A percentile compares a stretch with the other conserved stretches of the same genome.
phyloP scores from a whole-genome alignment of 2,888 invertebrate genomes.

The Clunio marinus region DNA sequence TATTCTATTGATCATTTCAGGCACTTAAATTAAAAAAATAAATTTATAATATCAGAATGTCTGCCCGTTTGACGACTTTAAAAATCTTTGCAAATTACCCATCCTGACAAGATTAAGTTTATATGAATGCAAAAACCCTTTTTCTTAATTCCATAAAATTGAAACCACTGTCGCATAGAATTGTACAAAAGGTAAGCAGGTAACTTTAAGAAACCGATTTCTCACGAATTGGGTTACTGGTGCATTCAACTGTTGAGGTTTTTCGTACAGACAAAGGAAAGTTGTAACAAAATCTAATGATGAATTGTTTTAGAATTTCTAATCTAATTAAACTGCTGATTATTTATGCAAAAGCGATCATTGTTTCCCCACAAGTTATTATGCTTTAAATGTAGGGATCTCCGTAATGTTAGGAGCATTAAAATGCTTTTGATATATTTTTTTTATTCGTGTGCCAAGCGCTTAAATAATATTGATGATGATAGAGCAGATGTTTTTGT shows the following conservation, averaged over 20 bases:
- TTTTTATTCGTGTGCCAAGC: not conserved
- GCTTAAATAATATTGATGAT: slow-evolving; percentile 30
- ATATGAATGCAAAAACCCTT: slow-evolving; percentile 21
- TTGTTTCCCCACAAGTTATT: no score
- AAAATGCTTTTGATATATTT: slow-evolving; percentile 9
- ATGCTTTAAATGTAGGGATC: no score
- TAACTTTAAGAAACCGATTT: not conserved
- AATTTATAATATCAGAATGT: no score
- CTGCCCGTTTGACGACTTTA: no score
- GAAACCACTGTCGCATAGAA: not conserved
- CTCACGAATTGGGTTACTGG: slow-evolving; percentile 12
- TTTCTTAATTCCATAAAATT: slow-evolving; percentile 31
- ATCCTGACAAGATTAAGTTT: slow-evolving; percentile 22
- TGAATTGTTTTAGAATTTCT: no score
- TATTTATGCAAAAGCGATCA: no score
- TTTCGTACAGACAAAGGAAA: not conserved
- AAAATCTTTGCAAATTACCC: no score
- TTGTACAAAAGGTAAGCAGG: not conserved
- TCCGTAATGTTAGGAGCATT: slow-evolving; percentile 2
- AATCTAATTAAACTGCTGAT: no score
- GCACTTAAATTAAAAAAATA: no score
- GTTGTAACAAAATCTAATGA: no score
- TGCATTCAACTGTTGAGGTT: slow-evolving; percentile 29
- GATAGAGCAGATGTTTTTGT: slow-evolving; percentile 39
- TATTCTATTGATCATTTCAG: not conserved